phyloP scores from a whole-genome alignment of 2,113 vertebrate species.

The Pseudopodoces humilis region DNA sequence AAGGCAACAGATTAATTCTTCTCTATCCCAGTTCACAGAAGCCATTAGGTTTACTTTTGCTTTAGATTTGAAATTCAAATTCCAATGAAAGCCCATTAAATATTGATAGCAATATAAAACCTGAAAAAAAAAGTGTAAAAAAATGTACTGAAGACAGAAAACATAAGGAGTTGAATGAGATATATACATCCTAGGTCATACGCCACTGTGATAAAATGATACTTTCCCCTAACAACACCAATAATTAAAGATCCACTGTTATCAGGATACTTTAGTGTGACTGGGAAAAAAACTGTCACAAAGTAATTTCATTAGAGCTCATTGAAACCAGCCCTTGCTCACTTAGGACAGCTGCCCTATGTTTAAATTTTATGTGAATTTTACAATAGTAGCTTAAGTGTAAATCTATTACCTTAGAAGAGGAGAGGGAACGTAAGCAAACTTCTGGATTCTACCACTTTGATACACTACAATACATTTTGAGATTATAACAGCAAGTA shows the following conservation, averaged over 20 bases:
- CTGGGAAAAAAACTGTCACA: background rate
- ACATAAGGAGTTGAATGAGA: conserved; percentile 30
- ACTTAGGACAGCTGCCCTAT: background rate
- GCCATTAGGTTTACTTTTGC: conserved; percentile 57
- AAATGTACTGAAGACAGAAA: conserved; percentile 40
- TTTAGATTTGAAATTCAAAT: conserved; percentile 65
- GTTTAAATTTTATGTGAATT: background rate
- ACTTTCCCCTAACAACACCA: background rate
- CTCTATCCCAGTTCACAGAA: conserved; percentile 39
- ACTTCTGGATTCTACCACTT: background rate
- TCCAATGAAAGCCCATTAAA: conserved; percentile 28
- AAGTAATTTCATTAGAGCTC: background rate
- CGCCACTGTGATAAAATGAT: conserved; percentile 1
- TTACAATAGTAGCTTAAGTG: background rate
- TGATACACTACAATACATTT: background rate
- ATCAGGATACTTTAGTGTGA: background rate
- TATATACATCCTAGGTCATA: background rate
- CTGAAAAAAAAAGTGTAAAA: background rate
- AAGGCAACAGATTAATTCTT: conserved; percentile 45
- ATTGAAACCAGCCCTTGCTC: background rate
- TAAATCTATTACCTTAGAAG: background rate
- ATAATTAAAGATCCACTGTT: background rate
- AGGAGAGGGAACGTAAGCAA: background rate
- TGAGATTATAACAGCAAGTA: background rate
- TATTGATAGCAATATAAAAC: conserved; percentile 35